Evolutionary conservation across 2,113 vertebrate genomes (phyloP).

Genomic region (Cottus gobio): DNA sequence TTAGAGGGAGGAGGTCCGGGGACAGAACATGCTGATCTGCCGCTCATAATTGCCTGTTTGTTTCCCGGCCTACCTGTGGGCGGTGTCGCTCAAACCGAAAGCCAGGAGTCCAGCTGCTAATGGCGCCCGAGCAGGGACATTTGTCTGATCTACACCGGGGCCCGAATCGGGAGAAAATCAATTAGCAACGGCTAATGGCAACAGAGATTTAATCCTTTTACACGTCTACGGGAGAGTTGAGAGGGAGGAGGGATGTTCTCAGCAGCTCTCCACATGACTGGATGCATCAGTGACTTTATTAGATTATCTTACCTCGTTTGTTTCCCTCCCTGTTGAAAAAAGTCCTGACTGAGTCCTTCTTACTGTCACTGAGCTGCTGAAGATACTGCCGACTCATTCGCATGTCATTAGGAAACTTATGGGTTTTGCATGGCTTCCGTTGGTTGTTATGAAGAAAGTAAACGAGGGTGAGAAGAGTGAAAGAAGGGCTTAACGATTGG

Average conservation of each 20-base stretch:
- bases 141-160: constrained; percentile 19
- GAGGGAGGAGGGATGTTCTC: constrained; percentile 7
- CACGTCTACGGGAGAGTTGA: neutral
- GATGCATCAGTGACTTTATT: constrained; percentile 32
- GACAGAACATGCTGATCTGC: constrained; percentile 48
- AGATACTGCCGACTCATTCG: neutral
- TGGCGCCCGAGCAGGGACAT: neutral
- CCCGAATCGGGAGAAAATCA: constrained; percentile 37
- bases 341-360: neutral
- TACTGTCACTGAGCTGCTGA: constrained; percentile 4
- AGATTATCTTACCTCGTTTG: constrained; percentile 28
- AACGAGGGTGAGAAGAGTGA: too few species aligned
- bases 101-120: constrained; percentile 30
- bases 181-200: constrained; percentile 49
- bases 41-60: constrained; percentile 47
- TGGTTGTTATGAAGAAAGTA: too few species aligned
- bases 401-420: neutral
- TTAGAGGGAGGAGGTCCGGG: constrained; percentile 38
- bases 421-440: too few species aligned
- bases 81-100: constrained; percentile 31
- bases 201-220: constrained; percentile 57
- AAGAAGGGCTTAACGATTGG: too few species aligned
- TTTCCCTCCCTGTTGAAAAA: neutral
- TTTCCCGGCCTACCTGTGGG: constrained; percentile 55
- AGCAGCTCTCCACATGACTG: constrained; percentile 17